Evolutionary conservation across 2,797 vertebrate species (phyloP).

Genomic region (Ibycter americanus): DNA sequence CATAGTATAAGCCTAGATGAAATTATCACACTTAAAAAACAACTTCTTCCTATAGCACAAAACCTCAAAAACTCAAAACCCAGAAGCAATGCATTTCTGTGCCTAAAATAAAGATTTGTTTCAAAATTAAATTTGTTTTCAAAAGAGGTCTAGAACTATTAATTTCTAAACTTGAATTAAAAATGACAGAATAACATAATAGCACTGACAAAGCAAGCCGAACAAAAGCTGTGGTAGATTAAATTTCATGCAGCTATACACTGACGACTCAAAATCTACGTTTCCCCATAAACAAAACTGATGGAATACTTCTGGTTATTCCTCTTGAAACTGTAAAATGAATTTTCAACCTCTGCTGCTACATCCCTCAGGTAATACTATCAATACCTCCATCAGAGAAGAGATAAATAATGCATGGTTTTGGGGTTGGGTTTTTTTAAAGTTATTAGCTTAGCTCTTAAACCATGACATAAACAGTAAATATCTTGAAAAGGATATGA

Average conservation of each 20-base stretch:
- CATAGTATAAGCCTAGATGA: neutral
- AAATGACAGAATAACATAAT: neutral
- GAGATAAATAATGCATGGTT: neutral
- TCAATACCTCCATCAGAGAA: neutral
- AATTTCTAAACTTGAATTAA: neutral
- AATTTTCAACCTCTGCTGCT: neutral
- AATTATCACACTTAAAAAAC: neutral
- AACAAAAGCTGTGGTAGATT: neutral
- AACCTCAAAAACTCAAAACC: neutral
- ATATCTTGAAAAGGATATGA: neutral
- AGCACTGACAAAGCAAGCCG: neutral
- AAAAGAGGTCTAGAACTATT: neutral
- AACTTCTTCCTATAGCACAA: neutral
- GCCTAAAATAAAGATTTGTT: neutral
- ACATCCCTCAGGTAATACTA: neutral
- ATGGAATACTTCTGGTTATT: neutral
- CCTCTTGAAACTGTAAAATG: neutral
- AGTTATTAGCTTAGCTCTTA: neutral
- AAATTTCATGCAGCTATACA: neutral
- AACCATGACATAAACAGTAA: neutral
- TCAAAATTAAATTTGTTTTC: neutral
- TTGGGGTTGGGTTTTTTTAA: neutral
- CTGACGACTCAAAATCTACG: neutral
- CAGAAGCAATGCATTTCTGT: neutral
- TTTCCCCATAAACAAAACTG: neutral